These are phyloP conservation scores for Eupeodes corollae DNA, from an alignment of 1,140 invertebrate species.

Conservation along the genomic window DNA sequence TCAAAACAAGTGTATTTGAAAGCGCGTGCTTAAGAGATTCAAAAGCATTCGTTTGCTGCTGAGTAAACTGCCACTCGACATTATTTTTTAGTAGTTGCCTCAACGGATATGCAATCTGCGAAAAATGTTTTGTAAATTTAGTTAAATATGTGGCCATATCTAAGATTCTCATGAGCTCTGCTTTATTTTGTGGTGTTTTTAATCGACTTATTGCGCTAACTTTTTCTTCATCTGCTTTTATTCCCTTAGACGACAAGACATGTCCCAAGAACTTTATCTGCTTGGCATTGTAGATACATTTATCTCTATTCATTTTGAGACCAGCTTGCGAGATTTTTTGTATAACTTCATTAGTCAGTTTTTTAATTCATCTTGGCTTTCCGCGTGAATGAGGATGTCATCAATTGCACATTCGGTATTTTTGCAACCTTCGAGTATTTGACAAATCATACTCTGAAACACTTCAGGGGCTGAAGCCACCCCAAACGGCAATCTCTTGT, in stretches of 20 bases:
- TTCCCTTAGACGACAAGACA: slow-evolving; percentile 21
- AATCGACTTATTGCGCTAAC: slow-evolving; percentile 25
- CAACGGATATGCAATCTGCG: slow-evolving; percentile 27
- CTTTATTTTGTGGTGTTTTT: slow-evolving; percentile 20
- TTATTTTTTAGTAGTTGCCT: slow-evolving; percentile 36
- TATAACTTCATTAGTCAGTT: slow-evolving; percentile 11
- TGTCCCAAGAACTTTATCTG: slow-evolving; percentile 28
- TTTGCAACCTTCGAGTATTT: slow-evolving; percentile 12
- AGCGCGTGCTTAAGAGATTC: slow-evolving; percentile 17
- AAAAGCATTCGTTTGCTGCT: slow-evolving; percentile 22
- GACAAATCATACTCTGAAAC: slow-evolving; percentile 5
- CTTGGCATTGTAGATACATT: slow-evolving; percentile 15
- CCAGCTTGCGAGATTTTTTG: slow-evolving; percentile 11
- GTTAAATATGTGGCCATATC: slow-evolving; percentile 35
- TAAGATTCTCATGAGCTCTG: slow-evolving; percentile 33
- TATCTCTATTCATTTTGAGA: slow-evolving; percentile 21
- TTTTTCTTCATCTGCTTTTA: slow-evolving; percentile 25
- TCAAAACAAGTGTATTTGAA: slow-evolving; percentile 17
- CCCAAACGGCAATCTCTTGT: slow-evolving; percentile 25
- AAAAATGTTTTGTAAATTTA: slow-evolving; percentile 35
- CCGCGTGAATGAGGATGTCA: slow-evolving; percentile 23
- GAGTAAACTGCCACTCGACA: slow-evolving; percentile 24
- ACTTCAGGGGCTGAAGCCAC: slow-evolving; percentile 18
- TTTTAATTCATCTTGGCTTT: not conserved
- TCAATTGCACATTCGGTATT: slow-evolving; percentile 16